Evolutionary conservation across 2,888 invertebrate genomes (phyloP), one percentile per base, ranked within the genome.

Genomic region (Andrena minutula): DNA sequence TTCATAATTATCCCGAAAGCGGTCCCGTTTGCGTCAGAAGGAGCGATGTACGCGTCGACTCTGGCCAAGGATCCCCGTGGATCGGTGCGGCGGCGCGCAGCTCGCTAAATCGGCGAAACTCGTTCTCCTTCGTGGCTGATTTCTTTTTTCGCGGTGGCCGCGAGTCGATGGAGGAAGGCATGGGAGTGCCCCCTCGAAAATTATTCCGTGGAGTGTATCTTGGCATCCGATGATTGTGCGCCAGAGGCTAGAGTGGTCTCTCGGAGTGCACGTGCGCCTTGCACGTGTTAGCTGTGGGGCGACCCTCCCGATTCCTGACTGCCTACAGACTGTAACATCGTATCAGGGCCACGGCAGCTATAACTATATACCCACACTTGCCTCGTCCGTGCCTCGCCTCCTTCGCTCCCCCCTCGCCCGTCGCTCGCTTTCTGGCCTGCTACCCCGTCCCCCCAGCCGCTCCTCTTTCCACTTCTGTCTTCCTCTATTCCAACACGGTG

Each of bases 251-350:
- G 91, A 92, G 92, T 90, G 92, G 93, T 91, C 91, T 92, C 85
- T 88, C 87, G 89, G 89, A 92, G 93, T 93, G 93, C 93, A 93
- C 93, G 93, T 93, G 93, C 93, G 92, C 90, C 88, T 90, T 92
- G 92, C 93, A 93, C 93, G 93, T 93, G 93, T 93, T 92, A 92
- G 92, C 92, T 90, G 92, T 91, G 92, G 91, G 89, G 90, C 91
- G 92, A 92, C 91, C 92, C 93, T 92, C 92, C 92, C 90, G 91
- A 92, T 92, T 90, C 92, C 88, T 90, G 89, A 88, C 91, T 90
- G 90, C 89, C 89, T 90, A 89, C 90, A 89, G 92, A 89, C 90
- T 92, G 92, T 91, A 92, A 91, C 92, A 91, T 92, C 92, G 92
- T 91, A 92, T 91, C 92, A 90, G 90, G 91, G 90, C 90, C 89